These are phyloP conservation scores for Coptodon rendalli DNA, from an alignment of 2,113 vertebrate genomes.

Conservation along the genomic window DNA sequence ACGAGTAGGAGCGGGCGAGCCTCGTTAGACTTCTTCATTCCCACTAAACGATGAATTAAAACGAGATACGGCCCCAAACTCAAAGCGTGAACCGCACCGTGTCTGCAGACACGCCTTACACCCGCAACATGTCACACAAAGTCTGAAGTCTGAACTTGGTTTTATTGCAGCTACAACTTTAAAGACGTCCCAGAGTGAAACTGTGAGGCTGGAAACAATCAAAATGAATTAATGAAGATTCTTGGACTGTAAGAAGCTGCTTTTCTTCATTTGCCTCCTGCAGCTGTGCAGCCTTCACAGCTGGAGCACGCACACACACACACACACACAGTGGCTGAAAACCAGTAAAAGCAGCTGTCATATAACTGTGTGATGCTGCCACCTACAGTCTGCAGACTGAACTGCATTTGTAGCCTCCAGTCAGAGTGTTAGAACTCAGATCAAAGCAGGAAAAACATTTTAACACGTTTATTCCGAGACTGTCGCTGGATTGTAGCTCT, in stretches of 20 bases:
- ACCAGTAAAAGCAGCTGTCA: neutral
- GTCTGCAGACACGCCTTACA: neutral
- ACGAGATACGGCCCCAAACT: neutral
- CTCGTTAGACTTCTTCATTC: neutral
- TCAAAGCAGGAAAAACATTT: neutral
- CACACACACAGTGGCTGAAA: neutral
- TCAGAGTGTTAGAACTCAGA: neutral
- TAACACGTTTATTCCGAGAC: neutral
- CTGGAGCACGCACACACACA: accelerated
- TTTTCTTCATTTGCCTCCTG: neutral
- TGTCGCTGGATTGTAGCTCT: neutral
- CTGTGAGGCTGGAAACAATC: neutral
- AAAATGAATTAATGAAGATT: accelerated
- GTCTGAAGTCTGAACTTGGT: neutral
- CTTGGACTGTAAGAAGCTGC: neutral
- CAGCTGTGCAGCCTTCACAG: too few species aligned
- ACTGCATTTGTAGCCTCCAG: neutral
- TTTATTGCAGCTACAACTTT: neutral
- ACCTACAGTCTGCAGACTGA: neutral
- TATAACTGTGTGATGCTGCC: neutral
- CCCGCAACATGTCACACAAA: accelerated
- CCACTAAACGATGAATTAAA: neutral
- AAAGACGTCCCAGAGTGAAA: neutral
- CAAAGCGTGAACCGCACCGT: neutral
- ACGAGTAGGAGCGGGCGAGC: neutral